Base-by-base conservation (phyloP, 2,113 vertebrate genomes). In the Hylia prasina region DNA sequence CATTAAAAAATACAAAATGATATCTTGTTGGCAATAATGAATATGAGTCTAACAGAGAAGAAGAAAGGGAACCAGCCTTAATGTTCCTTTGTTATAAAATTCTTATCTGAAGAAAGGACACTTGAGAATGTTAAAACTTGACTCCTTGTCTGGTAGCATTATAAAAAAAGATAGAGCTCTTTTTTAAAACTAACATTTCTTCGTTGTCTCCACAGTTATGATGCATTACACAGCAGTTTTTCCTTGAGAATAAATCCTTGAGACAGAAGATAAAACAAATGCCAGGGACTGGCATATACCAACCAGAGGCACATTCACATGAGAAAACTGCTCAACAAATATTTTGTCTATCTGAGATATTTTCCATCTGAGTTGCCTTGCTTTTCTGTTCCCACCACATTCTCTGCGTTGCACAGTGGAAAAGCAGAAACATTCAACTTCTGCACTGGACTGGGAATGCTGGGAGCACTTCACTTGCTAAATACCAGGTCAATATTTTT, bases 261-360 rank as follows among this genome's bases (percentile, higher is more conserved):
- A 92, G 95, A 97, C 82, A 91, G 90, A 94, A 97, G 86, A 95
- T 97, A 97, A 98, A 98, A 87, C 71, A 96, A 96, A 97, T 97
- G 95, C 96, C 91, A 92, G 94, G 84, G 76, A 95, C 93, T 97
- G 98, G 97, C 97, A 97, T 97, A 95, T 87, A 97, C 97, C 96
- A 97, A 97, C 84, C 47, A 87, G 96, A 98, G 90, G 87, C 97
- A 98, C 94, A 97, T 98, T 98, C 98, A 98, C 98, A 97, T 97
- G 98, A 98, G 98, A 98, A 98, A 98, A 98, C 90, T 96, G 58
- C 94, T 97, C 61, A 83, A 98, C 97, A 98, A 98, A 98, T 98
- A 98, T 98, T 98, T 98, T 81, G 78, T 98, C 93, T 97, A 94
- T 97, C 97, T 96, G 96, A 98, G 97, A 98, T 97, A 97, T 98